These are phyloP conservation scores for Xerus inauris DNA, from an alignment of 2,113 vertebrate species.

Conservation along the genomic window DNA sequence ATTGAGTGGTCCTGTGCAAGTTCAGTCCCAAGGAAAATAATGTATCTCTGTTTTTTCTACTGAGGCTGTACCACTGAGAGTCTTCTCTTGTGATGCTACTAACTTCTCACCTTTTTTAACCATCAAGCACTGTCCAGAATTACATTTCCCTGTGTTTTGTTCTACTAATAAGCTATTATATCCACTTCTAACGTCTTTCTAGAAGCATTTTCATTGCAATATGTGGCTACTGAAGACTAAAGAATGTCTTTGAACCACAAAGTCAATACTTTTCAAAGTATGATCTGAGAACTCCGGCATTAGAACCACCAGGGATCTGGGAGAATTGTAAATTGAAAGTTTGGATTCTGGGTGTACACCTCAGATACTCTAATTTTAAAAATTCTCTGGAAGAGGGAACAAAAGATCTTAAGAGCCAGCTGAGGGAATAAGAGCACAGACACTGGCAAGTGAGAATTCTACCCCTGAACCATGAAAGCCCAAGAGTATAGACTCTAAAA, in stretches of 20 bases:
- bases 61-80: background rate
- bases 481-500: background rate
- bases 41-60: conserved; percentile 6
- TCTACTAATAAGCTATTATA: background rate
- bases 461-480: too few species aligned
- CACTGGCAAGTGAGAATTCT: too few species aligned
- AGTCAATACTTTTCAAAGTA: background rate
- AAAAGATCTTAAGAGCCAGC: background rate
- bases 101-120: conserved; percentile 20
- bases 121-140: background rate
- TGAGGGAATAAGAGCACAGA: background rate
- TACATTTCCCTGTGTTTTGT: background rate
- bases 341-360: background rate
- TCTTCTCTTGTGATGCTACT: background rate
- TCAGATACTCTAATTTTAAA: background rate
- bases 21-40: conserved; percentile 8
- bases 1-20: background rate
- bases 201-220: background rate
- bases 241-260: background rate
- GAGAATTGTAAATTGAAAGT: background rate
- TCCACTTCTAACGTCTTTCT: background rate
- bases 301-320: too few species aligned
- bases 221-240: conserved; percentile 26
- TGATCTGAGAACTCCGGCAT: background rate
- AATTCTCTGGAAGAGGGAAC: background rate